Percentiles rank a stretch among this genome's conserved stretches.
These are phyloP conservation scores for Oncorhynchus nerka DNA, from an alignment of 2,113 vertebrate species.

Conservation along the genomic window DNA sequence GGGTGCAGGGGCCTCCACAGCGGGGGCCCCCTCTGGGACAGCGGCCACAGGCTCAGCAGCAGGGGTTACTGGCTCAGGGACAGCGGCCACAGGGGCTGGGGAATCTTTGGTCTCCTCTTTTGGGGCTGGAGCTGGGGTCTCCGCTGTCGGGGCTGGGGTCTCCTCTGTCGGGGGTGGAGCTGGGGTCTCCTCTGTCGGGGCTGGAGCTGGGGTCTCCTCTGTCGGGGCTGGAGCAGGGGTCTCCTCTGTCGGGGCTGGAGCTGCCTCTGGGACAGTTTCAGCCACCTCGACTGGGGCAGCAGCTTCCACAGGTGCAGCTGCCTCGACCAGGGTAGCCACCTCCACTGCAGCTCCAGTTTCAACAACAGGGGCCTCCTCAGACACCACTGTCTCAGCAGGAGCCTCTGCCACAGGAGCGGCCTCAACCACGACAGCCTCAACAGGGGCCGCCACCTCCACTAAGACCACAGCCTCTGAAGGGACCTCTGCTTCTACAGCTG, in stretches of 20 bases:
- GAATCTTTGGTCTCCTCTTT: slow-evolving; percentile 8
- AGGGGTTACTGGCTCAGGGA: not conserved
- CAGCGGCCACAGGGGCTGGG: not conserved
- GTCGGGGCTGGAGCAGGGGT: slow-evolving; percentile 24
- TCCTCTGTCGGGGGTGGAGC: slow-evolving; percentile 14
- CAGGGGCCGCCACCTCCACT: slow-evolving; percentile 26
- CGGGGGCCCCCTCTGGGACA: not conserved
- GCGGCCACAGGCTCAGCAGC: not conserved
- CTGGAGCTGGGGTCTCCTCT: slow-evolving; percentile 20
- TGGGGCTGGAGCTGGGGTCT: slow-evolving; percentile 5
- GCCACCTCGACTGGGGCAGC: not conserved
- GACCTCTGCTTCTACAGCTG: not conserved
- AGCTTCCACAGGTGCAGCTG: slow-evolving; percentile 1
- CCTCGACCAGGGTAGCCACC: not conserved
- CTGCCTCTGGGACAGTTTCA: slow-evolving; percentile 45
- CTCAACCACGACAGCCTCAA: slow-evolving; percentile 38
- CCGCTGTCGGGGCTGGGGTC: not conserved
- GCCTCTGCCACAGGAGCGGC: slow-evolving; percentile 14
- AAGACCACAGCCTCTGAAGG: not conserved
- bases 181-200: slow-evolving; percentile 18
- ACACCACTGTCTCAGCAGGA: not conserved
- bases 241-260: too few species aligned
- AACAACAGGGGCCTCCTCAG: slow-evolving; percentile 20
- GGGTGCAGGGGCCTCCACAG: not conserved
- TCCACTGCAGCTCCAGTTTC: slow-evolving; percentile 5